Percentiles rank a stretch among this genome's conserved stretches.
These are phyloP conservation scores for Phaethon lepturus DNA, from an alignment of 2,113 vertebrate genomes.

Conservation along the genomic window DNA sequence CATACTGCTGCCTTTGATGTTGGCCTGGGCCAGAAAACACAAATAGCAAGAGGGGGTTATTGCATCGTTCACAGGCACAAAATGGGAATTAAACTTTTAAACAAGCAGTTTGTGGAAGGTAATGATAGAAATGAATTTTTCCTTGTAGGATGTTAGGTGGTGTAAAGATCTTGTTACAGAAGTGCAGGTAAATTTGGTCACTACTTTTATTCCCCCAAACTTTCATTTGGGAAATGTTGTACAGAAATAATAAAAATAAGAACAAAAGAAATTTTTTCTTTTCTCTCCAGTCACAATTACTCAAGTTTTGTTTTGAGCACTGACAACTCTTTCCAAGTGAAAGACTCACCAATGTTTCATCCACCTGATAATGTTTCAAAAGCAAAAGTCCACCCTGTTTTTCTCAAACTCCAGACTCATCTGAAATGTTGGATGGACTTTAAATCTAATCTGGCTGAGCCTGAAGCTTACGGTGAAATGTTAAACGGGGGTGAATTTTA, in stretches of 20 bases:
- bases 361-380: neutral
- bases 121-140: neutral
- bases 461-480: neutral
- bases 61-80: neutral
- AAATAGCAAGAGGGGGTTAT: neutral
- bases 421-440: neutral
- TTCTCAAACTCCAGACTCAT: neutral
- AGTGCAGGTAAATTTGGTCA: neutral
- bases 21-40: neutral
- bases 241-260: neutral
- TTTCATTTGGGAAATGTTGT: neutral
- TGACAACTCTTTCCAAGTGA: neutral
- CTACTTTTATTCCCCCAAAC: neutral
- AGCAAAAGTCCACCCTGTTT: neutral
- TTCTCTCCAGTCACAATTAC: neutral
- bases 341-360: neutral
- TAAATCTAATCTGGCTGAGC: neutral
- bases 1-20: neutral
- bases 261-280: neutral
- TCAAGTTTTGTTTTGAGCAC: neutral
- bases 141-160: neutral
- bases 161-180: neutral
- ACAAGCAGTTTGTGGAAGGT: neutral
- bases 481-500: neutral
- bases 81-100: slow-evolving; percentile 4